phyloP scores from a whole-genome alignment of 2,888 invertebrate genomes.

The Hypomecis atomaria region DNA sequence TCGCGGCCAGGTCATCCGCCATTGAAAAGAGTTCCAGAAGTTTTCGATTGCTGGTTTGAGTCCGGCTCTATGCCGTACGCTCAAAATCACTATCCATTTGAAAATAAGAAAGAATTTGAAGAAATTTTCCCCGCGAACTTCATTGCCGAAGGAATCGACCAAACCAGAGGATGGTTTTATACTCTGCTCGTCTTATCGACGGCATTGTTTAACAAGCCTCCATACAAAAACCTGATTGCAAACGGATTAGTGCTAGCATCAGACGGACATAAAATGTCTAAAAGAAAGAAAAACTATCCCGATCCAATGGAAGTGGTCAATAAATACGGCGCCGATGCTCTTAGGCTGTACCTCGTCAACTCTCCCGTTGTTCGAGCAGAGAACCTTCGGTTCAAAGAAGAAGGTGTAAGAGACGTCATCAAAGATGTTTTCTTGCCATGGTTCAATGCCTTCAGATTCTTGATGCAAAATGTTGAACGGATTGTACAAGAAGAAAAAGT shows the following conservation, averaged over 20 bases:
- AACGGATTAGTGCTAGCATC: slow-evolving; percentile 98
- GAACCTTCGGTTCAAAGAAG: slow-evolving; percentile 97
- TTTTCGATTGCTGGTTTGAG: slow-evolving; percentile 99
- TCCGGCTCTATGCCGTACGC: slow-evolving; percentile 99
- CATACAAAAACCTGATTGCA: slow-evolving; percentile 98
- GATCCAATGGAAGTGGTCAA: slow-evolving; percentile 96
- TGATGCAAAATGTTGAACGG: slow-evolving; percentile 96
- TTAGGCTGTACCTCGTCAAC: slow-evolving; percentile 97
- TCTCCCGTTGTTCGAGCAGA: slow-evolving; percentile 99
- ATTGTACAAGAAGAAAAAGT: slow-evolving; percentile 88
- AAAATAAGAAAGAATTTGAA: slow-evolving; percentile 94
- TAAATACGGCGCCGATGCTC: slow-evolving; percentile 98
- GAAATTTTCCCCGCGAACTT: slow-evolving; percentile 98
- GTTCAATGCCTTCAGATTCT: slow-evolving; percentile 96
- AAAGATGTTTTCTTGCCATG: slow-evolving; percentile 99
- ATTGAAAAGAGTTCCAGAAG: slow-evolving; percentile 93
- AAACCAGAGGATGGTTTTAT: slow-evolving; percentile 99
- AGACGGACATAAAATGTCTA: slow-evolving; percentile 99
- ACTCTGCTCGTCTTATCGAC: slow-evolving; percentile 98
- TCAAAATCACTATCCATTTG: slow-evolving; percentile 98
- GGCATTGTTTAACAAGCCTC: slow-evolving; percentile 97
- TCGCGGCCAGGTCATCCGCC: slow-evolving; percentile 92
- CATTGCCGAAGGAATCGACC: slow-evolving; percentile 99
- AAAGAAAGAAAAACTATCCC: slow-evolving; percentile 99
- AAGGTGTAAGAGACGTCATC: slow-evolving; percentile 97